Conservation (phyloP, 1,140 invertebrate species). For the Ylistrum balloti region DNA sequence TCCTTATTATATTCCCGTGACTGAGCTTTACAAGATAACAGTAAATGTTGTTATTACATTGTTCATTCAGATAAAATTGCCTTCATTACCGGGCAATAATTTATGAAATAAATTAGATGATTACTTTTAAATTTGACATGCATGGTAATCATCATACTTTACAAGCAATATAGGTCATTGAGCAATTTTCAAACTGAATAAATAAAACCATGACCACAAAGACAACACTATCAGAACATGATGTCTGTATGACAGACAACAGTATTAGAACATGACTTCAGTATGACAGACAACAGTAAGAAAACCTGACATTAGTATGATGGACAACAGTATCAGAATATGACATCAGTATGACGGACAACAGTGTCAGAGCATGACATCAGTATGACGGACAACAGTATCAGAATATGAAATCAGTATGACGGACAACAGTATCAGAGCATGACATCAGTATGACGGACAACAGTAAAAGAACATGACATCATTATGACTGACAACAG, state of each 20-base stretch:
- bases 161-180: too few species aligned
- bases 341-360: not conserved
- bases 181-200: too few species aligned
- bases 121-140: not conserved
- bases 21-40: not conserved
- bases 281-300: not conserved
- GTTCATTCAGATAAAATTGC: not conserved
- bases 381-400: not conserved
- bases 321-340: not conserved
- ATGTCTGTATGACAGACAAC: too few species aligned
- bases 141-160: too few species aligned
- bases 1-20: not conserved
- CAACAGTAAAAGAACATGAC: not conserved
- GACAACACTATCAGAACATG: too few species aligned
- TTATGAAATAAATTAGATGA: conserved; percentile 4
- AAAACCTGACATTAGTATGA: not conserved
- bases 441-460: not conserved
- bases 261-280: not conserved
- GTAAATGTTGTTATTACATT: not conserved
- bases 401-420: not conserved
- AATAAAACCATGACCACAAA: too few species aligned
- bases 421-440: not conserved
- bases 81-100: not conserved
- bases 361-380: not conserved
- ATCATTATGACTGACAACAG: not conserved